Percentiles rank a stretch among this genome's conserved stretches.
Conservation (phyloP, 2,113 vertebrate species). For the Lycocorax pyrrhopterus region DNA sequence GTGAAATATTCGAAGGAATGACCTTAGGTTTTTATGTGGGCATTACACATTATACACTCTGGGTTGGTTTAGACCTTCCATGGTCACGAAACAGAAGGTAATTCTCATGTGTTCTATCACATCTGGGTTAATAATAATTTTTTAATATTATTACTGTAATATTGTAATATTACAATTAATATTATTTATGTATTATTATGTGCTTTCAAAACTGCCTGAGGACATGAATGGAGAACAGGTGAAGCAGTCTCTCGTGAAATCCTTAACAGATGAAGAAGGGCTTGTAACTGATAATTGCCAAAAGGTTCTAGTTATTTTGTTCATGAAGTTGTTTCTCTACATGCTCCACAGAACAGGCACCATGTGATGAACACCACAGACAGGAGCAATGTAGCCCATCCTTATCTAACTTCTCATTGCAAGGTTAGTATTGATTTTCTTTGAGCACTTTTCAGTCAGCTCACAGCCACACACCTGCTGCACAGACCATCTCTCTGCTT, state of each 20-base stretch:
- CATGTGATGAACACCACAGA: not conserved
- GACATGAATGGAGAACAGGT: not conserved
- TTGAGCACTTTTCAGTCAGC: not conserved
- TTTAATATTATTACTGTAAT: not conserved
- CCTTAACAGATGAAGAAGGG: not conserved
- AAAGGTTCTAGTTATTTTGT: not conserved
- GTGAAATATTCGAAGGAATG: fast-evolving
- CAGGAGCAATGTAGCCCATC: not conserved
- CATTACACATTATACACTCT: not conserved
- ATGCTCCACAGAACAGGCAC: not conserved
- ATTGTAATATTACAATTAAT: not conserved
- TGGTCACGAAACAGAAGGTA: not conserved
- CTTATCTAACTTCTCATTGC: not conserved
- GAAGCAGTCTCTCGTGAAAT: not conserved
- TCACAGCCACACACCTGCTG: not conserved
- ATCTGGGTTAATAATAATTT: not conserved
- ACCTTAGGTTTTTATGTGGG: not conserved
- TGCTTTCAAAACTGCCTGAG: not conserved
- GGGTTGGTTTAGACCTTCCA: not conserved
- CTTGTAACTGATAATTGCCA: not conserved
- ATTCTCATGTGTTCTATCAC: not conserved
- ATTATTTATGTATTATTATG: not conserved
- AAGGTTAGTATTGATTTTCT: conserved; percentile 33
- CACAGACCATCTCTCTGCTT: not conserved
- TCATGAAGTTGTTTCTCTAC: not conserved